Base-by-base conservation (phyloP, 2,113 vertebrate species). In the Cercocebus atys region DNA sequence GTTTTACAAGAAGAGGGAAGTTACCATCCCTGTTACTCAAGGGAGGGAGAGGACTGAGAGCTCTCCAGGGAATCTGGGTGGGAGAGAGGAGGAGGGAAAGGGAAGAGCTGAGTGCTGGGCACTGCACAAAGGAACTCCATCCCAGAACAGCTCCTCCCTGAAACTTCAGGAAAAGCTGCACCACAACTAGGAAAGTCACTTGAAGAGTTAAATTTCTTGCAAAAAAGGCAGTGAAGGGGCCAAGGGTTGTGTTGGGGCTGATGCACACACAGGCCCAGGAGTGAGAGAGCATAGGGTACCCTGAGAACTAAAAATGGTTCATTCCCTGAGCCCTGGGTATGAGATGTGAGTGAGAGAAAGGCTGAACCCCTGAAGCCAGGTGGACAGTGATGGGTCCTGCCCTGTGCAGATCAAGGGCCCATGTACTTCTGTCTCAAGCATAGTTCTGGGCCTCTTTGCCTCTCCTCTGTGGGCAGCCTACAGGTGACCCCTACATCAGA, bases 221-320 rank as follows among this genome's bases (percentile, higher is more conserved):
- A 45, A 40, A 81, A 81, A 45, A 45, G 50, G 12, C 70, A n/a
- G 10, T 5, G 3, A 70, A 79, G 68, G n/a, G 50, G 27, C 38
- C 3, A 0, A 27, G 17, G 32, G 52, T 20, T 59, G 20, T 16
- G 2, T 6, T 0, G 0, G 20, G 17, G 17, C 50, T 52, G n/a
- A 45, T 27, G 64, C 43, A 45, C 43, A 45, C 22, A 30, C 2
- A 6, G 35, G 79, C 75, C 27, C 52, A n/a, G 75, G 78, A 55
- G 11, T 30, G 27, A 68, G 50, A 92, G 43, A 38, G 38, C 8
- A 0, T 2, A 6, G 68, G 38, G 13, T 25, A 27, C 68, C 25
- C 35, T 45, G 20, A 79, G 18, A n/a, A 59, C 16, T 52, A 16
- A 75, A 85, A 47, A 57, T 0, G 20, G 14, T 13, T 27, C 78